Evolutionary conservation across 2,888 invertebrate species (phyloP).

Genomic region (Dynastes maya): DNA sequence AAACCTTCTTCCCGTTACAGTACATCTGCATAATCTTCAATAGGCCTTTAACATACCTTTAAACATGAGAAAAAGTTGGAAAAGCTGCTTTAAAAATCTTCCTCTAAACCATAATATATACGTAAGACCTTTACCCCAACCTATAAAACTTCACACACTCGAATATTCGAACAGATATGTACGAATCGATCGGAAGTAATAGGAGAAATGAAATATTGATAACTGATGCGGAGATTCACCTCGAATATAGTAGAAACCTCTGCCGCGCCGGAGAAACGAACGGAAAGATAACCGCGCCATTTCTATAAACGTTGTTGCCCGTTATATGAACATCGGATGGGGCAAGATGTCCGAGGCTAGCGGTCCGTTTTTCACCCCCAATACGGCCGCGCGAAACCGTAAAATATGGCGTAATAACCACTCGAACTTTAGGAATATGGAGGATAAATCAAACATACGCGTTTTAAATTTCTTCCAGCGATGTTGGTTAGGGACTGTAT

Average conservation of each 20-base stretch:
- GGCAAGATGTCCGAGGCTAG: not conserved
- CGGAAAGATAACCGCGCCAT: not conserved
- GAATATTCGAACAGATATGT: not conserved
- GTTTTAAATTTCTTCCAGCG: not conserved
- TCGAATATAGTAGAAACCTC: not conserved
- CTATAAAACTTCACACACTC: not conserved
- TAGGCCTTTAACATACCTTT: too few species aligned
- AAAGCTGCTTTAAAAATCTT: not conserved
- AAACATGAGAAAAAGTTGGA: too few species aligned
- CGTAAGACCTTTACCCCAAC: not conserved
- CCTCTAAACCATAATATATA: not conserved
- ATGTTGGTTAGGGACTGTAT: not conserved
- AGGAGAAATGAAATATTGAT: conserved; percentile 13
- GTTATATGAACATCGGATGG: conserved; percentile 5
- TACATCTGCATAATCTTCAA: too few species aligned
- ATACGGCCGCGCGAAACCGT: not conserved
- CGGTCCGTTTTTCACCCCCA: not conserved
- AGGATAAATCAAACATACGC: conserved; percentile 2
- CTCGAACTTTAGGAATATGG: conserved; percentile 6
- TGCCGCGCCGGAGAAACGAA: not conserved
- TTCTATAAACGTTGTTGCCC: conserved; percentile 13
- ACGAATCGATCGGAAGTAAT: not conserved
- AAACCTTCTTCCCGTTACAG: too few species aligned
- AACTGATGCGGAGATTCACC: not conserved
- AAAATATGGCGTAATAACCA: conserved; percentile 5